Evolutionary conservation across 1,140 invertebrate genomes (phyloP), one percentile per base, ranked within the genome.

Genomic region (Panonychus citri): DNA sequence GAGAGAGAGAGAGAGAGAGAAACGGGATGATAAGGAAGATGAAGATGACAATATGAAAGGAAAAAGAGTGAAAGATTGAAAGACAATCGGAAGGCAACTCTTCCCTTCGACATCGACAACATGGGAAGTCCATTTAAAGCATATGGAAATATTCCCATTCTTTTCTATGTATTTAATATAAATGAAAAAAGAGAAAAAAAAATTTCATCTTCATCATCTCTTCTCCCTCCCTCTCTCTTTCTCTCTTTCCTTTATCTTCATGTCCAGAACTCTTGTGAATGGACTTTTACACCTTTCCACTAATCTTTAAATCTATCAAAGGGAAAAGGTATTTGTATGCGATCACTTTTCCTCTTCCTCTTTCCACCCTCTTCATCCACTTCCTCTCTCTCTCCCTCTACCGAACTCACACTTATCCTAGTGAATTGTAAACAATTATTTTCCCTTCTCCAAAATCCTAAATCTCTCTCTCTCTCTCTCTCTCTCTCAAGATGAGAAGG

Each of bases 131-230:
- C 55, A 56, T 56, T 56, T 56, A 56, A 56, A 56, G 48, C 55
- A 56, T 49, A 56, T 56, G 55, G 55, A 49, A 56, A 56, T 56
- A 40, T 56, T 56, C 55, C n/a, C 55, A 56, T 34, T 34, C 30
- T 12, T 34, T 34, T 34, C 12, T 12, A 34, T 34, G 30, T 7
- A 34, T n/a, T n/a, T n/a, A 34, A 12, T 7, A 34, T 7, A 12
- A 12, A 34, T 7, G 30, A 34, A 12, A 34, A 21, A 54, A 26
- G 25, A 19, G 1, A 19, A 15, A 30, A 28, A 54, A 40, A 34
- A 34, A n/a, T n/a, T n/a, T n/a, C n/a, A n/a, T n/a, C n/a, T n/a
- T n/a, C n/a, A n/a, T n/a, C n/a, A n/a, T 34, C 30, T 34, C 5
- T 7, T 7, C 30, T 34, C 12, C 12, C 12, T 34, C 12, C 12